Percentiles rank a stretch among this genome's conserved stretches.
Conservation (phyloP, 2,797 vertebrate genomes). For the Sebastes hopkinsi region DNA sequence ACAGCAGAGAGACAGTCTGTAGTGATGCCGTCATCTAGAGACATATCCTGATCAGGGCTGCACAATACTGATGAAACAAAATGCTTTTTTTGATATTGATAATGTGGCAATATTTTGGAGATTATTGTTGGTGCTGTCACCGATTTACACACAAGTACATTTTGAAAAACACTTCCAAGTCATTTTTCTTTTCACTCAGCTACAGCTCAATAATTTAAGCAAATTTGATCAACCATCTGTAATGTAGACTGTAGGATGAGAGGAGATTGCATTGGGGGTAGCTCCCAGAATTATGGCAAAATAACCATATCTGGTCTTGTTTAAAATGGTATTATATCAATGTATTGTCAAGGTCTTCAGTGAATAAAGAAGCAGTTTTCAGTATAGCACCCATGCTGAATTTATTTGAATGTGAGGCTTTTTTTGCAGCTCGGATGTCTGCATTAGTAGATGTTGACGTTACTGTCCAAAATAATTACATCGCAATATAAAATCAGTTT, state of each 20-base stretch:
- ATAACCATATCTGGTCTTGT: background rate
- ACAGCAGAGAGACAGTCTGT: background rate
- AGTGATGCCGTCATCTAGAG: background rate
- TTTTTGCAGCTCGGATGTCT: background rate
- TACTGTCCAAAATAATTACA: background rate
- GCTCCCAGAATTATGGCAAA: background rate
- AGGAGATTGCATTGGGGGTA: background rate
- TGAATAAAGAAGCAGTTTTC: background rate
- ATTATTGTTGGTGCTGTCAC: background rate
- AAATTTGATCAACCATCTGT: background rate
- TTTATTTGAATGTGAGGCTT: background rate
- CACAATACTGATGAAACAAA: background rate
- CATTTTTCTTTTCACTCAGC: background rate
- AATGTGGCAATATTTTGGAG: background rate
- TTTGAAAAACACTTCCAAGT: background rate
- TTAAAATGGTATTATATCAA: background rate
- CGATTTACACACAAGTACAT: background rate
- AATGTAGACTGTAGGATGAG: background rate
- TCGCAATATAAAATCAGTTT: background rate
- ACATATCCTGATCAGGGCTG: background rate
- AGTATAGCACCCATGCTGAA: background rate
- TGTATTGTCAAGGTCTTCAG: background rate
- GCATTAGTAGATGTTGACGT: background rate
- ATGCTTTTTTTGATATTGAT: background rate
- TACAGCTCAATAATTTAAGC: background rate